Percentiles rank a stretch among this genome's conserved stretches.
Evolutionary conservation across 2,888 invertebrate species (phyloP).

Genomic region (Catocala nupta): DNA sequence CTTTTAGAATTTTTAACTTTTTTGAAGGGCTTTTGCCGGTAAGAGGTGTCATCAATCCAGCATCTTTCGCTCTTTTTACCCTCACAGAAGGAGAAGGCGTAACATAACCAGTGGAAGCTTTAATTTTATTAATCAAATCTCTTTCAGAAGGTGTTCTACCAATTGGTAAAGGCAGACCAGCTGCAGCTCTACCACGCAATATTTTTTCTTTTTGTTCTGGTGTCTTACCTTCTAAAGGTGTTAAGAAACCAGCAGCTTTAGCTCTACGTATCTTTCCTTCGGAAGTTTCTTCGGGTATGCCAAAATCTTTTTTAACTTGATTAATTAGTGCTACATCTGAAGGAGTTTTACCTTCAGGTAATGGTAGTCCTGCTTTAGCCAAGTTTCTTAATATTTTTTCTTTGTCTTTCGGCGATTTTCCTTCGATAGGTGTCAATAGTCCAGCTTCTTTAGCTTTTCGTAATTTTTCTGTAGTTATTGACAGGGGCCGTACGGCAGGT

Average conservation of each 20-base stretch:
- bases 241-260: constrained; percentile 35
- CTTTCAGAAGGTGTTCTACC: constrained; percentile 48
- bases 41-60: no score
- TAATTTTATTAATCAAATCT: constrained; percentile 5
- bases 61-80: no score
- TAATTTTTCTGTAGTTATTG: no score
- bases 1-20: no score
- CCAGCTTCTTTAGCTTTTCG: constrained; percentile 44
- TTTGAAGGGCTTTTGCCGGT: no score
- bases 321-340: constrained; percentile 4
- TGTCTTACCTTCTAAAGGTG: constrained; percentile 22
- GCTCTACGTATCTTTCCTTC: constrained; percentile 22
- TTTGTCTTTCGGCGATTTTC: no score
- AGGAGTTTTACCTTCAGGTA: constrained; percentile 31
- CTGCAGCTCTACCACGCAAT: constrained; percentile 42
- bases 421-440: no score
- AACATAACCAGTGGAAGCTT: not conserved
- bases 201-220: constrained; percentile 46
- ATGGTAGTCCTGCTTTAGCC: not conserved
- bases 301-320: no score
- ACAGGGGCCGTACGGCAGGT: no score
- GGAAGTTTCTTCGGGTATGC: not conserved
- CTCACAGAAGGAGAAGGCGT: not conserved
- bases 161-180: constrained; percentile 47
- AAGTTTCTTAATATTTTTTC: not conserved